phyloP scores from a whole-genome alignment of 1,140 invertebrate species.

The Brachionus koreanus region DNA sequence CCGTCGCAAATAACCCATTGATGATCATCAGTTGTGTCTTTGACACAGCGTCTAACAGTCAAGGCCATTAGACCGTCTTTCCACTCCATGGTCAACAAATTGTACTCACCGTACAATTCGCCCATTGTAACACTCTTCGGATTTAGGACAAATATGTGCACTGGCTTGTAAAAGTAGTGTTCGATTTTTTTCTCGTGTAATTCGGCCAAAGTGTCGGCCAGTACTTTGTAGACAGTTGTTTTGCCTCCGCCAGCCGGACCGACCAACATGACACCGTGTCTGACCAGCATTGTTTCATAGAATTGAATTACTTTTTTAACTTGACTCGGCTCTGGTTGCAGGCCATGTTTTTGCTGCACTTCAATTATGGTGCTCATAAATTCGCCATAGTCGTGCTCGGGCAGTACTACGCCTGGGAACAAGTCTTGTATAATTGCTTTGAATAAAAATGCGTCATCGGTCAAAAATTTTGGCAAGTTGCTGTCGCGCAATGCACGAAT shows the following conservation, averaged over 20 bases:
- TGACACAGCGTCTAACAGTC: conserved; percentile 54
- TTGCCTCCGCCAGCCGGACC: conserved; percentile 60
- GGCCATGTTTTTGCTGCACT: conserved; percentile 47
- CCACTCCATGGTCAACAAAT: conserved; percentile 59
- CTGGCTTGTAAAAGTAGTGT: conserved; percentile 57
- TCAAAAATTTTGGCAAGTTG: conserved; percentile 60
- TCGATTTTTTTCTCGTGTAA: conserved; percentile 49
- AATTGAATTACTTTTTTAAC: conserved; percentile 60
- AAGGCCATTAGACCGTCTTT: conserved; percentile 58
- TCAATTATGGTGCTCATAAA: conserved; percentile 54
- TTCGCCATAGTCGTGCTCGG: conserved; percentile 58
- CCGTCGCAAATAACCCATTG: conserved; percentile 47
- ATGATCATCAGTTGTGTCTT: conserved; percentile 46
- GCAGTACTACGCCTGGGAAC: conserved; percentile 58
- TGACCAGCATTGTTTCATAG: conserved; percentile 59
- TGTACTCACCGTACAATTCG: conserved; percentile 58
- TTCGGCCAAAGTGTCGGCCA: conserved; percentile 52
- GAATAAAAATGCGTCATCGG: conserved; percentile 54
- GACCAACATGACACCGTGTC: conserved; percentile 60
- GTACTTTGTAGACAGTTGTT: conserved; percentile 56
- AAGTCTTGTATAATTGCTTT: conserved; percentile 59
- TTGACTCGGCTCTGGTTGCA: conserved; percentile 52
- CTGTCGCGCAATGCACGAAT: conserved; percentile 58
- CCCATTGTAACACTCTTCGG: conserved; percentile 60
- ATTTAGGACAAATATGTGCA: conserved; percentile 56